Conservation (phyloP, 2,113 vertebrate genomes). For the Sula dactylatra region DNA sequence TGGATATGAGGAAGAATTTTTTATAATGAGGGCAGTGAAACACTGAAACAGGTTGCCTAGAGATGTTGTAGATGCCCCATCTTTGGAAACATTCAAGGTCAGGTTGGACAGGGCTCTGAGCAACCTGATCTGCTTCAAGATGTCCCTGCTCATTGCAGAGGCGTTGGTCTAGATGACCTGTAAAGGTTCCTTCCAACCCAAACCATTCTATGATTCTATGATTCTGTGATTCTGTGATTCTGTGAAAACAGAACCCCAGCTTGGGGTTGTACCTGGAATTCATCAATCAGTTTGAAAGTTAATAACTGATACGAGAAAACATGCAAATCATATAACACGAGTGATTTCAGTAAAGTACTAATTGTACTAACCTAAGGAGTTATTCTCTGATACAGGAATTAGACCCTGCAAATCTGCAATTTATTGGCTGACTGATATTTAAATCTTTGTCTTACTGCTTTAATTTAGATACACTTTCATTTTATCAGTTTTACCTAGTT, state of each 20-base stretch:
- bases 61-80: not conserved
- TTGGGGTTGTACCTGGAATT: not conserved
- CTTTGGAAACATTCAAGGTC: not conserved
- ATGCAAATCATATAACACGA: not conserved
- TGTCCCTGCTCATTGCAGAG: not conserved
- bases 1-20: not conserved
- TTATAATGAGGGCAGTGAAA: not conserved
- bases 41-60: not conserved
- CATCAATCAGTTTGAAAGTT: not conserved
- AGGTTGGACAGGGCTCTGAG: fast-evolving
- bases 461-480: not conserved
- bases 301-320: not conserved
- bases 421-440: not conserved
- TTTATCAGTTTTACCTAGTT: not conserved
- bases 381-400: not conserved
- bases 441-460: not conserved
- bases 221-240: not conserved
- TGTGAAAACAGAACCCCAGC: not conserved
- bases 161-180: not conserved
- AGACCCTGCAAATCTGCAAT: not conserved
- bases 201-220: not conserved
- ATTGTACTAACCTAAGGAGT: not conserved
- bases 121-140: not conserved
- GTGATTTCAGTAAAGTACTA: not conserved
- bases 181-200: not conserved